Conservation (phyloP, 1,140 invertebrate genomes). For the Diploscapter pachys region DNA sequence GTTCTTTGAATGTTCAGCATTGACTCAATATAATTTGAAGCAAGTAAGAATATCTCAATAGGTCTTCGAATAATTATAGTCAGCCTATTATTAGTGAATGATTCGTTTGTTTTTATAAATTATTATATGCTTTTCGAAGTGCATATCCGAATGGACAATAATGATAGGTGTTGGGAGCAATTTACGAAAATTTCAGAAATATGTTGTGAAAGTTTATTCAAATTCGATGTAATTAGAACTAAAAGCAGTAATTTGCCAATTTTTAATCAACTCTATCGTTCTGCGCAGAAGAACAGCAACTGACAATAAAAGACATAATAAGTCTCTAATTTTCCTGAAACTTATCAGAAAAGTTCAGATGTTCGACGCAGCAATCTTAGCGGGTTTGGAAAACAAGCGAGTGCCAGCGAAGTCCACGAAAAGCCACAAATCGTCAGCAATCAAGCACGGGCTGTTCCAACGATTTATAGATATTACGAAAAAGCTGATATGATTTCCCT, state of each 20-base stretch:
- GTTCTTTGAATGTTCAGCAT: conserved; percentile 84
- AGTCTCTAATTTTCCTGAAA: no score
- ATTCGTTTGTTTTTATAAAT: not conserved
- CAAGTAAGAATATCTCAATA: conserved; percentile 65
- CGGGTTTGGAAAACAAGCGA: conserved; percentile 24
- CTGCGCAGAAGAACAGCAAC: no score
- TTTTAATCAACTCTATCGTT: no score
- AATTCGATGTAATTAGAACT: no score
- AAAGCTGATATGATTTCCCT: conserved; percentile 1
- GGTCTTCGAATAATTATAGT: not conserved
- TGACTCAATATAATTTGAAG: conserved; percentile 87
- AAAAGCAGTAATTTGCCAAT: no score
- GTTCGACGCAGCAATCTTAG: conserved; percentile 37
- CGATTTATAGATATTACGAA: conserved; percentile 8
- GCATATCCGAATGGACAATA: not conserved
- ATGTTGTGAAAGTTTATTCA: no score
- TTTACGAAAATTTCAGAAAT: no score
- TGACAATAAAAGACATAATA: conserved; percentile 8
- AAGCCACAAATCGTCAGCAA: conserved; percentile 8
- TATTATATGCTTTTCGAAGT: not conserved
- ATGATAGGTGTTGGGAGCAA: not conserved
- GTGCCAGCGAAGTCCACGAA: conserved; percentile 1
- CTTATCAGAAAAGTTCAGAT: conserved; percentile 19
- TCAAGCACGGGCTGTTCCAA: conserved; percentile 1
- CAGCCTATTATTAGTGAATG: not conserved